phyloP scores from a whole-genome alignment of 1,140 invertebrate species.

The Sesamia nonagrioides region DNA sequence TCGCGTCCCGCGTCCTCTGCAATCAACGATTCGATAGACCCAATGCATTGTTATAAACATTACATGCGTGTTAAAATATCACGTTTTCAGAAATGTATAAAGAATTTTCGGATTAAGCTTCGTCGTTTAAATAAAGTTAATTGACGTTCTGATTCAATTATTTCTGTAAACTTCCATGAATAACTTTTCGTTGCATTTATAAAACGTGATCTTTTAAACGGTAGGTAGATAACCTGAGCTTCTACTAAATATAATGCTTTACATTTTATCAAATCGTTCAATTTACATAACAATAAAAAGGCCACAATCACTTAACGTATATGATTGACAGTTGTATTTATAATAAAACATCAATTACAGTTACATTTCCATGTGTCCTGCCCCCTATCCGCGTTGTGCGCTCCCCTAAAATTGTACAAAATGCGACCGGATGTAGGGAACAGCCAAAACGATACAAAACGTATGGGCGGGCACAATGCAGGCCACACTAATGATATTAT shows the following conservation, averaged over 20 bases:
- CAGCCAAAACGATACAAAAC: constrained; percentile 76
- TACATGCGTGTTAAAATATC: constrained; percentile 53
- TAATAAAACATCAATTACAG: constrained; percentile 24
- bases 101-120: background rate
- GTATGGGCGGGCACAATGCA: constrained; percentile 75
- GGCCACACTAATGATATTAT: constrained; percentile 73
- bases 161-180: background rate
- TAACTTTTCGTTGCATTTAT: background rate
- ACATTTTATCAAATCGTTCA: background rate
- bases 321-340: constrained; percentile 41
- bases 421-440: constrained; percentile 71
- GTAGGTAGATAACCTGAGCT: no score
- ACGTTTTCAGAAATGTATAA: constrained; percentile 27
- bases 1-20: constrained; percentile 53
- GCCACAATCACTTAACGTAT: background rate
- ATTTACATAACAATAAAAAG: background rate
- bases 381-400: constrained; percentile 7
- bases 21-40: constrained; percentile 73
- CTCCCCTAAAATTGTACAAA: constrained; percentile 54
- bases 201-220: background rate
- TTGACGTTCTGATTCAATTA: background rate
- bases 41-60: constrained; percentile 59
- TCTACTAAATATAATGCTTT: no score
- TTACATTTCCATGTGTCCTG: constrained; percentile 19
- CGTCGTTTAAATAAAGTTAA: constrained; percentile 14